Evolutionary conservation across 2,888 invertebrate species (phyloP).

Genomic region (Coelinius sp.): DNA sequence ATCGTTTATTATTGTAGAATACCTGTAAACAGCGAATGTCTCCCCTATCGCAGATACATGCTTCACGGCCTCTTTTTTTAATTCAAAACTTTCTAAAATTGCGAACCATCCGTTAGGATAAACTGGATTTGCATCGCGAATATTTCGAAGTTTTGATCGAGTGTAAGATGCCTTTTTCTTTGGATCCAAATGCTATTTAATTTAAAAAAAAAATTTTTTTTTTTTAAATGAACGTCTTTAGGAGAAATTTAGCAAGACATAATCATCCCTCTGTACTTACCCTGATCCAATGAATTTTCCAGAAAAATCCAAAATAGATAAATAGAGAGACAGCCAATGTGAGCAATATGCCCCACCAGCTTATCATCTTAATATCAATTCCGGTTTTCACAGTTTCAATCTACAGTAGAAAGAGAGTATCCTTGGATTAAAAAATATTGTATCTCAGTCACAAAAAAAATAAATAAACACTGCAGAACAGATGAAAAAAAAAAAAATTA

Average conservation of each 20-base stretch:
- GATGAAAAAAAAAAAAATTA: too few species aligned
- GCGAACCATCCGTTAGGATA: conserved; percentile 94
- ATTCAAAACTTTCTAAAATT: conserved; percentile 78
- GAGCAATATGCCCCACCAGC: conserved; percentile 50
- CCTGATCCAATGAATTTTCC: conserved; percentile 63
- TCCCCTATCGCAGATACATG: conserved; percentile 79
- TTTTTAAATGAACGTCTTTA: not conserved
- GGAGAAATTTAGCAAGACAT: too few species aligned
- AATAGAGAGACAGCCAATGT: conserved; percentile 48
- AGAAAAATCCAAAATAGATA: conserved; percentile 59
- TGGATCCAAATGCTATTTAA: not conserved
- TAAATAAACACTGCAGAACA: too few species aligned
- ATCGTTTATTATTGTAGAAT: conserved; percentile 30
- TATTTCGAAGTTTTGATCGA: conserved; percentile 55
- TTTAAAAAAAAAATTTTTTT: too few species aligned
- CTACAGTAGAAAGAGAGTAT: too few species aligned
- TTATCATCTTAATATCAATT: conserved; percentile 52
- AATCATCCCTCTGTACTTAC: conserved; percentile 52
- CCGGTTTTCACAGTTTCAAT: too few species aligned
- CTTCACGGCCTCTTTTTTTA: conserved; percentile 74
- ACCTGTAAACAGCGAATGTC: conserved; percentile 69
- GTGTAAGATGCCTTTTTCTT: not conserved
- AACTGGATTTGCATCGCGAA: conserved; percentile 83
- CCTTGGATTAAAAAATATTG: too few species aligned
- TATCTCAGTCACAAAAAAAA: too few species aligned